Conservation (phyloP, 2,888 invertebrate genomes). For the Drosophila hamatofila region DNA sequence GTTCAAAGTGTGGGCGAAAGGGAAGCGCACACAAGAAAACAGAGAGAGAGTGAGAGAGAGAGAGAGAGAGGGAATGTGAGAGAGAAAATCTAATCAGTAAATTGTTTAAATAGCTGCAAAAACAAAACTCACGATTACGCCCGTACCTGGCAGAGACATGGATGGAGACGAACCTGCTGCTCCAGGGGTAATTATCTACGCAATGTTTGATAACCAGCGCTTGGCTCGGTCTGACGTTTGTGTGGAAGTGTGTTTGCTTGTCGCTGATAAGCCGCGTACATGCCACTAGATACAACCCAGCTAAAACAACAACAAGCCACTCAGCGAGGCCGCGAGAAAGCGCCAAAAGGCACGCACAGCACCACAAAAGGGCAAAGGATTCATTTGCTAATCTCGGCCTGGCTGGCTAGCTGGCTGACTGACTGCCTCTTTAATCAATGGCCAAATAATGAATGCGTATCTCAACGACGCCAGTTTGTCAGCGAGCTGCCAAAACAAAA, state of each 20-base stretch:
- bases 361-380: background rate
- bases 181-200: conserved; percentile 27
- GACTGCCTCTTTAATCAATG: conserved; percentile 55
- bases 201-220: conserved; percentile 48
- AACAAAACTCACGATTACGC: conserved; percentile 52
- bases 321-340: background rate
- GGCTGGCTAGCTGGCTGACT: background rate
- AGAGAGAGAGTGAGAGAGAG: background rate
- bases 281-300: conserved; percentile 13
- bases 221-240: conserved; percentile 10
- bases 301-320: conserved; percentile 12
- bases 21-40: background rate
- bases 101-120: conserved; percentile 77
- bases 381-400: conserved; percentile 9
- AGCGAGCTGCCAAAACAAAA: conserved; percentile 28
- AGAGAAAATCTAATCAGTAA: conserved; percentile 74
- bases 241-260: conserved; percentile 18
- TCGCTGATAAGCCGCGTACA: conserved; percentile 47
- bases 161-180: background rate
- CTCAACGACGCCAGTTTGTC: conserved; percentile 40
- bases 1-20: background rate
- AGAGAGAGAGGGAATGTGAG: conserved; percentile 15
- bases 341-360: conserved; percentile 6
- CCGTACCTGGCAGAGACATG: background rate
- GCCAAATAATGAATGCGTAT: conserved; percentile 50